Evolutionary conservation across 2,797 vertebrate genomes (phyloP), one percentile per base, ranked within the genome.

Genomic region (Clarias fuscus): DNA sequence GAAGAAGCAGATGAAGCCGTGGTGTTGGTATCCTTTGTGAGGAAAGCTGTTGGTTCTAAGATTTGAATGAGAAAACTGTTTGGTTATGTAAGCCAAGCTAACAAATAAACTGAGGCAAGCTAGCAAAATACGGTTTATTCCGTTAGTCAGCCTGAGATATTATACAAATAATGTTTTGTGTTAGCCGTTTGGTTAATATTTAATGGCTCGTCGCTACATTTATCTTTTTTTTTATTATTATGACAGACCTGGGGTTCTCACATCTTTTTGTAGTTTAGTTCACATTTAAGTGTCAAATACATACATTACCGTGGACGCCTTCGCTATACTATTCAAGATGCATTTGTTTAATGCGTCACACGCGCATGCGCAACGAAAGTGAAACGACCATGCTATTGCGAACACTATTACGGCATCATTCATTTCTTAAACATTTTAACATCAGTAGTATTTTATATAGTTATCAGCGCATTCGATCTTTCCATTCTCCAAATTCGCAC

Each of bases 1-100:
- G 95, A 99, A 99, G 97, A 99, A 99, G 98, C 98, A 99, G 93
- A 93, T 99, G 95, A 99, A 99, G 92, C 98, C 98, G 5, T 99
- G 98, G 98, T 99, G 98, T 91, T 99, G 98, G 96, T 99, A 99
- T 99, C 98, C 97, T 98, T 98, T 92, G 61, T 62, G 59, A 56
- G 30, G 82, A 59, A 20, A 78, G 7, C 24, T 30, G 15, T 5
- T 48, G 22, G 13, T 64, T 80, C 0, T 4, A 24, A 80, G n/a
- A 64, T 64, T 10, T 64, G 10, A 64, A 65, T 15, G 4, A 4
- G 59, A 80, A 65, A 64, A n/a, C 5, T n/a, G 22, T 27, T 27
- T 33, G 5, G 17, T 59, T 59, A 4, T 76, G 15, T 24, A 33
- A 79, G 30, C 13, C 20, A 40, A 33, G 20, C 48, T 53, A 82